Evolutionary conservation across 2,797 vertebrate species (phyloP).

Genomic region (Micromesistius poutassou): DNA sequence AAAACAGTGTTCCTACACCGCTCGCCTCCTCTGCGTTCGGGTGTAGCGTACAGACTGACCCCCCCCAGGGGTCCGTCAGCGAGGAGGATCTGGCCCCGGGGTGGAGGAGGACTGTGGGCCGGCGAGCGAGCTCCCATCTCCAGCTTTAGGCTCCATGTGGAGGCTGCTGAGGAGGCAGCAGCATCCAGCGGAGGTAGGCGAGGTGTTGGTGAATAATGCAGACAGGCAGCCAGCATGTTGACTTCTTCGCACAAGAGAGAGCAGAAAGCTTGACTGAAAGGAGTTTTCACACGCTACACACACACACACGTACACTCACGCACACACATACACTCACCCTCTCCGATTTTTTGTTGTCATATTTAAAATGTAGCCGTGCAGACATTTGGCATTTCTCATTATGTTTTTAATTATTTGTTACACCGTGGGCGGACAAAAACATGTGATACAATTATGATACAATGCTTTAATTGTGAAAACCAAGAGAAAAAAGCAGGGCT

Average conservation of each 20-base stretch:
- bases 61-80: not conserved
- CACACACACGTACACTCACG: not conserved
- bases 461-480: not conserved
- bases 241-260: not conserved
- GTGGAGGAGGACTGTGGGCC: not conserved
- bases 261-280: not conserved
- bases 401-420: constrained; percentile 1
- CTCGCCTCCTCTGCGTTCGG: not conserved
- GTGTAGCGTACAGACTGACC: not conserved
- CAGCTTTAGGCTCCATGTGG: not conserved
- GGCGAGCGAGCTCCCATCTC: not conserved
- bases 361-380: not conserved
- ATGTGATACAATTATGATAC: not conserved
- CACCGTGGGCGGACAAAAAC: not conserved
- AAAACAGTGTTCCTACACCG: not conserved
- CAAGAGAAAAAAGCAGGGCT: not conserved
- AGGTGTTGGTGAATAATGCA: constrained; percentile 68
- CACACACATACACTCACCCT: not conserved
- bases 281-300: too few relatives aligned
- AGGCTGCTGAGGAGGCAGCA: constrained; percentile 67
- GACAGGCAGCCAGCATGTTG: constrained; percentile 43
- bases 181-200: constrained; percentile 59
- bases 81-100: not conserved
- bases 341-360: not conserved
- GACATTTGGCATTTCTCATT: not conserved